Evolutionary conservation across 2,797 vertebrate species (phyloP).

Genomic region (Chelon labrosus): DNA sequence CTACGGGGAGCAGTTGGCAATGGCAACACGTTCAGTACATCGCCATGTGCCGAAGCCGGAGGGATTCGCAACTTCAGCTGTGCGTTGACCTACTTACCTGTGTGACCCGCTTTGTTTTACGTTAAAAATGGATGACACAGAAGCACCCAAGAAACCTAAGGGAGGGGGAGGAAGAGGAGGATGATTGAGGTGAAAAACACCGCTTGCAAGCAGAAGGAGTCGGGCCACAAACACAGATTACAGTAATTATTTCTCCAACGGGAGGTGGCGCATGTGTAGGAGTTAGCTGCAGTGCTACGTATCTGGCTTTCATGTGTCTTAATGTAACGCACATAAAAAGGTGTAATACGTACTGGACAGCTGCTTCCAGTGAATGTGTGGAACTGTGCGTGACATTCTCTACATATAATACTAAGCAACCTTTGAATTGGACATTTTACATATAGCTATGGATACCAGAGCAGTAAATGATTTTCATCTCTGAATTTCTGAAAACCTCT

Average conservation of each 20-base stretch:
- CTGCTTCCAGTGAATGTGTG: conserved; percentile 5
- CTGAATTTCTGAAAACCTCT: too few species aligned
- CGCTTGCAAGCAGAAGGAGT: conserved; percentile 23
- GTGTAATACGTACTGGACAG: background rate
- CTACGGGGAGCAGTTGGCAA: conserved; percentile 35
- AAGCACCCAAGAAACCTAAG: background rate
- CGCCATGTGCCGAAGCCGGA: conserved; percentile 54
- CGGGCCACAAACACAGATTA: conserved; percentile 14
- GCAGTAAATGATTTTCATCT: background rate
- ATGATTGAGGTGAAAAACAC: conserved; percentile 8
- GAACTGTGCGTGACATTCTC: background rate
- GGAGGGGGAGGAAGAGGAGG: conserved; percentile 15
- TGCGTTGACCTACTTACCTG: conserved; percentile 78
- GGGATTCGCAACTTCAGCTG: conserved; percentile 57
- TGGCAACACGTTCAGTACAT: conserved; percentile 18
- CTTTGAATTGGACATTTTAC: too few species aligned
- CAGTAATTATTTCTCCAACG: conserved; percentile 22
- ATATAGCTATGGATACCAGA: background rate
- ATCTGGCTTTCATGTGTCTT: background rate
- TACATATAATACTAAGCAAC: background rate
- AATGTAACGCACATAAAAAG: background rate
- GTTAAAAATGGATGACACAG: conserved; percentile 48
- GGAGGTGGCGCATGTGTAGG: background rate
- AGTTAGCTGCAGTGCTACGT: background rate
- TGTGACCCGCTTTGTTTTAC: conserved; percentile 51